Base-by-base conservation (phyloP, 2,888 invertebrate genomes). In the Patella ulyssiponensis region DNA sequence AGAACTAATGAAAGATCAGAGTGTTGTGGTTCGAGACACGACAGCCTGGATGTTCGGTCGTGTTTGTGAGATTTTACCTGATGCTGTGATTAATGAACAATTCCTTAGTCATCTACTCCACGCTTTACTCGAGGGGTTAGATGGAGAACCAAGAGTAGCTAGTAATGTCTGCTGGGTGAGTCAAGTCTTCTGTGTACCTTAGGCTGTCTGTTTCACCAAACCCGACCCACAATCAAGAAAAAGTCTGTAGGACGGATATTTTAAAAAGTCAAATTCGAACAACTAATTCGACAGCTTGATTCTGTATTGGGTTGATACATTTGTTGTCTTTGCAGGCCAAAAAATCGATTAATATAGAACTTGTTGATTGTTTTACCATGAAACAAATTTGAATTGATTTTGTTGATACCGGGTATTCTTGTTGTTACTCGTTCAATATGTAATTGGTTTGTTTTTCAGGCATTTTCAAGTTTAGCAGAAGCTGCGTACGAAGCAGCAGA, bases 1-100 rank as follows among this genome's bases (percentile, higher is more conserved):
- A 83, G 95, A 96, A 86, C 93, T 98, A 53, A 97, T 99, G 96
- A 96, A 97, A 88, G 99, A 99, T 91, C 93, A 93, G 3, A 97
- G 96, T 91, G 98, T 99, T 1, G 96, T 96, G 78, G 99, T 99
- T 0, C 94, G 98, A 82, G 99, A 99, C 91, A 99, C 99, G 0
- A 96, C 97, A 0, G 99, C 99, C 0, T 99, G 99, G 99, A 97
- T 98, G 0, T 96, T 99, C 86, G 98, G 99, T 12, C 94, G 99
- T 81, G 97, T 99, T 82, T 99, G 98, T 92, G 99, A 99, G 92
- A 95, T 98, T 77, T 96, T 98, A 76, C 98, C 98, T 0, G 98
- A 97, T 89, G 97, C 97, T 51, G 98, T 97, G 1, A 96, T 98
- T 77, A 97, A 96, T 79, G 91, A 91, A 91, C 95, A 96, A 86